Evolutionary conservation across 2,888 invertebrate genomes (phyloP), one percentile per base, ranked within the genome.

Genomic region (Amiota mariae): DNA sequence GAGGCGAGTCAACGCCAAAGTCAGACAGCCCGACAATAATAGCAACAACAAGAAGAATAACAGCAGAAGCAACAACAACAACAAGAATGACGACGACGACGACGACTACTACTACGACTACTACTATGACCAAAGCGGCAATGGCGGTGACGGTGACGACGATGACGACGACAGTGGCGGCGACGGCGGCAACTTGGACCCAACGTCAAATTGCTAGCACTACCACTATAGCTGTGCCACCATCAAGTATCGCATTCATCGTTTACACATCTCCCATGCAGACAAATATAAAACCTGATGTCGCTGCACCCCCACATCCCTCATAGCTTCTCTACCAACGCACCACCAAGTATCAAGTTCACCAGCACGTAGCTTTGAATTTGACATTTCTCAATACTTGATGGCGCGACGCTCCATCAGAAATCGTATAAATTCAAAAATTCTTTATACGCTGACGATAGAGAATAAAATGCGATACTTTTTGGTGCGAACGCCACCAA

Each of bases 361-460:
- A 77, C 77, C 74, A 78, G 78, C 82, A 85, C 81, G 76, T 74
- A 71, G 78, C 78, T 73, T 64, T 79, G 83, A 84, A 85, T 88
- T 87, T 88, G 89, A 90, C 89, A 89, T 89, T 86, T 89, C 86
- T 83, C 79, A 66, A 80, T 79, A 87, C 89, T 88, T 90, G 81
- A 77, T 89, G 87, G 88, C 48, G 87, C 89, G 85, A 2, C 86
- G 88, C 87, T 36, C 89, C 83, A 87, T 66, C 78, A 88, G 84
- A 79, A 82, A 20, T 10, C 0, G 10, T 61, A 71, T 78, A 82
- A 82, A 78, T 76, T 72, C 76, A 67, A 72, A 78, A 78, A 74
- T 78, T 78, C 79, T 74, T 54, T 67, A 8, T 70, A 76, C 73
- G 73, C 73, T 64, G 56, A 13, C 72, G 67, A 79, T 73, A 82